These are phyloP conservation scores for Rhysida immarginata DNA, from an alignment of 1,140 invertebrate species.

Conservation along the genomic window DNA sequence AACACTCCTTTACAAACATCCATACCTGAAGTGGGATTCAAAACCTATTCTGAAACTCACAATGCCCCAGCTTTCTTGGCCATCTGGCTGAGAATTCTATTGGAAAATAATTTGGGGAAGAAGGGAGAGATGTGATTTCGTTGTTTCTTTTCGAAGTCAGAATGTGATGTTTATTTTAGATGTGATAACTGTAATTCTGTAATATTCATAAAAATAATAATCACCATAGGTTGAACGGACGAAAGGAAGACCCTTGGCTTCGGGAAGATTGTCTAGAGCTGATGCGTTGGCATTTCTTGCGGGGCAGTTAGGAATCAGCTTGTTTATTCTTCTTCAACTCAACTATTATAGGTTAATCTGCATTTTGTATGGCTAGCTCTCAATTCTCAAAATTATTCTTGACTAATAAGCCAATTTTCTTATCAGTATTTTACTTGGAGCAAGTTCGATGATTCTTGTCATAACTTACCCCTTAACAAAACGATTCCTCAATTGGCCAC, in stretches of 20 bases:
- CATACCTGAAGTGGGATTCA: no score
- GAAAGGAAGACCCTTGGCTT: slow-evolving; percentile 62
- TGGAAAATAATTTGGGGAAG: no score
- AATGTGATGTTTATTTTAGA: no score
- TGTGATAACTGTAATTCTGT: no score
- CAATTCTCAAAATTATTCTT: background rate
- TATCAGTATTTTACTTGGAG: slow-evolving; percentile 59
- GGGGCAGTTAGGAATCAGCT: slow-evolving; percentile 59
- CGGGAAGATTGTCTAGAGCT: slow-evolving; percentile 48
- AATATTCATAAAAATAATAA: no score
- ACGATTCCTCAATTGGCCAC: slow-evolving; percentile 84
- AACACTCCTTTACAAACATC: no score
- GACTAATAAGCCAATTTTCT: slow-evolving; percentile 8
- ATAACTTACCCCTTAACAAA: slow-evolving; percentile 88
- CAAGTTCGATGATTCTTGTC: slow-evolving; percentile 69
- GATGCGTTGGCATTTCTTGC: slow-evolving; percentile 67
- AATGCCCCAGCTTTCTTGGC: no score
- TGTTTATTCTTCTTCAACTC: slow-evolving; percentile 70
- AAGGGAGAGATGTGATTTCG: no score
- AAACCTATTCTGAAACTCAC: no score
- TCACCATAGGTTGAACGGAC: slow-evolving; percentile 60
- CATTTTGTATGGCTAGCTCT: no score
- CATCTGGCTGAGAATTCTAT: no score
- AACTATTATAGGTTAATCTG: slow-evolving; percentile 58
- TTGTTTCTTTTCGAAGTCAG: no score